Base-by-base conservation (phyloP, 2,797 vertebrate genomes). In the Molossus alvarezi region DNA sequence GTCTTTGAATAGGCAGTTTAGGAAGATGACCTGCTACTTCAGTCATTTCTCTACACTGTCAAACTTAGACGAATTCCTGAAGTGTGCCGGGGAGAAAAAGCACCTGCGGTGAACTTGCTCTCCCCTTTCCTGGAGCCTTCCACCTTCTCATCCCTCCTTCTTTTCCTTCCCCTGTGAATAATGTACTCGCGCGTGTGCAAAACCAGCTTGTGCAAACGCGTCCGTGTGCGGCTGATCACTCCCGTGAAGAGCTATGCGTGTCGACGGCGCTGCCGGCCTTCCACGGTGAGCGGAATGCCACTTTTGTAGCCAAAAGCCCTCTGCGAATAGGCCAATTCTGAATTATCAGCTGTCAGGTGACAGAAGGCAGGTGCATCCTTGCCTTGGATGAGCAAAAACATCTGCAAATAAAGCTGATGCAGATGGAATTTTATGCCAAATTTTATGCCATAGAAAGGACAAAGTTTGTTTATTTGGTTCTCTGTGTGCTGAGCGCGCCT, bases 141-240 rank as follows among this genome's bases (percentile, higher is more conserved):
- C 29, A 21, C 1, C 0, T 90, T 92, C 69, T 53, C 21, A 45
- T 51, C 21, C 17, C 62, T 92, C 60, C 27, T 83, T 96, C 60
- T 69, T 88, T 94, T 73, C 71, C 80, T 95, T 83, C 75, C 69
- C 58, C 72, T 57, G 29, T 96, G 92, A 96, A 97, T 94, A 91
- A 97, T 95, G 96, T 96, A 95, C 96, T 94, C 71, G 57, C 69
- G 1, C 71, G 90, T 51, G 79, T 71, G 82, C 71, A 95, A 95
- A 94, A 95, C 79, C 60, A 60, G 45, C 82, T 97, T 96, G 90
- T 96, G 95, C 86, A 83, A 90, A 60, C 33, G 3, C 45, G 53
- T 65, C 67, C 1, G 0, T 83, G 86, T 53, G 48, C 51, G 41
- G 51, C 79, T 89, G 95, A 92, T 92, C 4, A 23, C 57, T 96